Evolutionary conservation across 2,113 vertebrate genomes (phyloP), one percentile per base, ranked within the genome.

Genomic region (Rhinopomastus cyanomelas): DNA sequence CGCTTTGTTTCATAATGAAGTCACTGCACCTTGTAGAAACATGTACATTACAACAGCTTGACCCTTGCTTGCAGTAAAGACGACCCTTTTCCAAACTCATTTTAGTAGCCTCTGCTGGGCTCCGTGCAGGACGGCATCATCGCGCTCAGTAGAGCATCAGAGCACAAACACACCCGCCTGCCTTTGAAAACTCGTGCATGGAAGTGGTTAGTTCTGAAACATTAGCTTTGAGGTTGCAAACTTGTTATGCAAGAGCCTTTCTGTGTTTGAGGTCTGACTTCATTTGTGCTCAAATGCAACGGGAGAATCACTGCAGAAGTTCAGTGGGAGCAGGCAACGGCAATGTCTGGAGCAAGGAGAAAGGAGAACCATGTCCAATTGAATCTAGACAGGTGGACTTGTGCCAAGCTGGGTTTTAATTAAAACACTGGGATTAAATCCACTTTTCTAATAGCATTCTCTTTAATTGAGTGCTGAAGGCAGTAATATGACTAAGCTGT

Each of bases 401-500:
- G 51, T 92, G 90, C 94, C 93, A 91, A 90, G 66, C 39, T 75
- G 86, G 77, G 94, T 94, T 87, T 85, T 90, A 92, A 94, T 95
- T 94, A 96, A 89, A 92, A 90, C 80, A 84, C 56, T 85, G n/a
- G 53, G 62, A 94, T 95, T 92, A 91, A 95, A 95, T 89, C 59
- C 66, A 76, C 87, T 93, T 93, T 88, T 86, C 73, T 86, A 68
- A 91, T 92, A 92, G 82, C 78, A 87, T 49, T 65, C 73, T 92
- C 82, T 96, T 94, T 94, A 94, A 94, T 94, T 95, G 92, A 90
- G 91, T 94, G 78, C 71, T 92, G 89, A 92, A 93, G 81, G 83
- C 86, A 76, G 29, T 88, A 81, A 86, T 91, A 91, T 48, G 80
- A 86, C 88, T 92, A 90, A 84, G 85, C 66, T 91, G 69, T 65